A percentile compares a stretch with the other conserved stretches of the same genome.
phyloP scores from a whole-genome alignment of 53 echinoderm and acorn worm genomes.

The Holothuria scabra region DNA sequence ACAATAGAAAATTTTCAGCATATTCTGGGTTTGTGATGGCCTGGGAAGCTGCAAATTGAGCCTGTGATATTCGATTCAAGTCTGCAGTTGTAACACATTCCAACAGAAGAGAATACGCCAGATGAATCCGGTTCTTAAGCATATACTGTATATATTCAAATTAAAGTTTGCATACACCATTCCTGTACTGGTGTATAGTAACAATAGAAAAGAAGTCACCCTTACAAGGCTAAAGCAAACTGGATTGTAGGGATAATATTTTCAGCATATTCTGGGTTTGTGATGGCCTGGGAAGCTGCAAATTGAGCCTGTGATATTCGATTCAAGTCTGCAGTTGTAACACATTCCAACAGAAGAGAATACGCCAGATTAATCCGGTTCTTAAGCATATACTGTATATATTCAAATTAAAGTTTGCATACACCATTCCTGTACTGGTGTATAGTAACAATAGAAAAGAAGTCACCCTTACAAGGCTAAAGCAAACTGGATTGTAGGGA shows the following conservation, averaged over 20 bases:
- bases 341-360: constrained; percentile 61
- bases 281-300: constrained; percentile 65
- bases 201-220: constrained; percentile 38
- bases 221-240: constrained; percentile 76
- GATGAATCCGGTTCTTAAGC: constrained; percentile 71
- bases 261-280: constrained; percentile 69
- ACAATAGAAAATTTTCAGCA: constrained; percentile 64
- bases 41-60: constrained; percentile 79
- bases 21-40: constrained; percentile 63
- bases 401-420: too few relatives aligned
- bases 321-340: constrained; percentile 57
- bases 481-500: constrained; percentile 70
- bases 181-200: too few relatives aligned
- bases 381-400: too few relatives aligned
- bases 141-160: too few relatives aligned
- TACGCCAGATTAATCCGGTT: constrained; percentile 71
- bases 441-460: too few relatives aligned
- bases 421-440: too few relatives aligned
- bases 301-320: constrained; percentile 78
- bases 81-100: constrained; percentile 56
- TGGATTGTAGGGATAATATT: constrained; percentile 70
- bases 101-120: constrained; percentile 68
- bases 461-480: constrained; percentile 73
- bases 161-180: too few relatives aligned
- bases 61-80: constrained; percentile 68